Conservation (phyloP, 2,797 vertebrate genomes). For the Fratercula arctica region DNA sequence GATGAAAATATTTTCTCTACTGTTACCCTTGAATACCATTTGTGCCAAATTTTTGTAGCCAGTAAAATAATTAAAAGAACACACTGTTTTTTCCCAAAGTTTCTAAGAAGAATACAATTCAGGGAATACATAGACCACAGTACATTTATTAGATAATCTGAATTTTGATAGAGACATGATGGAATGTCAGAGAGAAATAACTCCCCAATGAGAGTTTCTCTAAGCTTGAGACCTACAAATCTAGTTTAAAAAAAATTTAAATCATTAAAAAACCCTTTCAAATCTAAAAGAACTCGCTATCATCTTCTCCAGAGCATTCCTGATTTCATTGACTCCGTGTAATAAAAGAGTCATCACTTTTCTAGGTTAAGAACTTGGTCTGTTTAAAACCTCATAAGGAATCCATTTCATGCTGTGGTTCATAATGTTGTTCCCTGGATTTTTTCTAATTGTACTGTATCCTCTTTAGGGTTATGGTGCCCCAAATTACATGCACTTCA, state of each 20-base stretch:
- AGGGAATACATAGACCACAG: not conserved
- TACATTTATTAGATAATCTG: not conserved
- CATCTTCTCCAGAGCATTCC: not conserved
- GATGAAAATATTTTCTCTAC: not conserved
- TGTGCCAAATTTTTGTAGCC: not conserved
- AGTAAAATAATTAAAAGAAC: not conserved
- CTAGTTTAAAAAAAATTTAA: not conserved
- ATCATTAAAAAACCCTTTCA: not conserved
- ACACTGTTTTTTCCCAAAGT: rapidly evolving
- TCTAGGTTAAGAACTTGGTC: not conserved
- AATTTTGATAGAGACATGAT: not conserved
- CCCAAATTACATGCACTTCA: not conserved
- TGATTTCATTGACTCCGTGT: not conserved
- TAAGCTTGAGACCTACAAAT: not conserved
- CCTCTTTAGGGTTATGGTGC: not conserved
- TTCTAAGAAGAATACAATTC: not conserved
- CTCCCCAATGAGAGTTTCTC: not conserved
- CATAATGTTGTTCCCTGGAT: not conserved
- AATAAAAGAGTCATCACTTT: not conserved
- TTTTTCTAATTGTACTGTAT: not conserved
- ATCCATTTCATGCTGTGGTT: not conserved
- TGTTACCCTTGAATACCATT: not conserved
- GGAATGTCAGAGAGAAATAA: not conserved
- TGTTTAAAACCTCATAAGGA: not conserved
- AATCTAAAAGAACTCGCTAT: not conserved